These are phyloP conservation scores for Cryptomyrus ogoouensis DNA, from an alignment of 2,113 vertebrate genomes.

Conservation along the genomic window DNA sequence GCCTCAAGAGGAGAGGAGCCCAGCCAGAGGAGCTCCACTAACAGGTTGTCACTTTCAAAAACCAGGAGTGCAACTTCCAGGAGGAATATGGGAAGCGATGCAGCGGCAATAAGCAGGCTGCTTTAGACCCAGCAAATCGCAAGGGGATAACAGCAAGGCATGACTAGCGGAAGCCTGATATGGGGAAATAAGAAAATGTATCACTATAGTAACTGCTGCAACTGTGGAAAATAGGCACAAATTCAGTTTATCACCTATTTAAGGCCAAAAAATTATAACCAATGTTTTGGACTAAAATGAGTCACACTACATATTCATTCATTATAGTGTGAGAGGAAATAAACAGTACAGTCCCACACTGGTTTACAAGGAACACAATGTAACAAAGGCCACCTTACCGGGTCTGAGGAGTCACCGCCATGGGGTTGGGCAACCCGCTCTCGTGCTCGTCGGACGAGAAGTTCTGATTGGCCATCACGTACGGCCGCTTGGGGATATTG, in stretches of 20 bases:
- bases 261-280: neutral
- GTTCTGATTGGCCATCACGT: constrained; percentile 64
- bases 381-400: constrained; percentile 34
- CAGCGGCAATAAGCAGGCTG: neutral
- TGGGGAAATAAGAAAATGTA: neutral
- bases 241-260: neutral
- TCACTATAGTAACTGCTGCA: neutral
- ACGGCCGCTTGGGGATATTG: constrained; percentile 78
- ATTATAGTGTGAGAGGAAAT: neutral
- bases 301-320: neutral
- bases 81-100: neutral
- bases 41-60: neutral
- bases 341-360: neutral
- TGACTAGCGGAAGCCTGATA: neutral
- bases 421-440: constrained; percentile 35
- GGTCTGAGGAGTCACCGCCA: constrained; percentile 37
- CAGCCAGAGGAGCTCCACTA: neutral
- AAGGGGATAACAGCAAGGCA: neutral
- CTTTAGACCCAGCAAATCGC: neutral
- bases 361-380: neutral
- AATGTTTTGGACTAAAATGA: neutral
- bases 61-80: neutral
- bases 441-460: constrained; percentile 60
- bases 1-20: neutral
- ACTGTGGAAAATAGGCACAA: neutral